Evolutionary conservation across 2,113 vertebrate species (phyloP), one percentile per base, ranked within the genome.

Genomic region (Ophiodon elongatus): DNA sequence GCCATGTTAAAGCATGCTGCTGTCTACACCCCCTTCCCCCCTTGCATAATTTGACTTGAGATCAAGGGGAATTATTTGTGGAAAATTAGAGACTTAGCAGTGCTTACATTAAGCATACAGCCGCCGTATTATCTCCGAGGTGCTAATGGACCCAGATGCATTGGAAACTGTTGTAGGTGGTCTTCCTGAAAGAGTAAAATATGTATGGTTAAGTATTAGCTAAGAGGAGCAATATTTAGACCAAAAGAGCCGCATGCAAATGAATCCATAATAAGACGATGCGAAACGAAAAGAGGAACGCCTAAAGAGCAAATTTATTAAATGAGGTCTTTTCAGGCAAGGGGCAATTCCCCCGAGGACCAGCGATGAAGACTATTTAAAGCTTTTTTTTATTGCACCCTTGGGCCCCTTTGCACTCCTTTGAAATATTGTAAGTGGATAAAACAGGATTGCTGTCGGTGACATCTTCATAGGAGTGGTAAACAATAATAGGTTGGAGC

Each of bases 291-390:
- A 87, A 94, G 86, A 92, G 76, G 82, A 87, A 88, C 68, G 92
- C 94, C 93, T 95, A 94, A 95, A 95, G 94, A 95, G 95, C 91
- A 96, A 94, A 94, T 94, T 95, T 93, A 95, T 96, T 94, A 96
- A 96, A 96, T 95, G 92, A 95, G 94, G 94, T 95, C 88, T 92
- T 94, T 94, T 85, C 88, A 92, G 91, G 81, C 91, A 80, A 75
- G 83, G 89, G 93, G 85, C 63, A 7, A 86, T 89, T 91, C 87
- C 93, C 94, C 84, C 6, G 85, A 91, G 94, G 92, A 90, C 47
- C 72, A 65, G 89, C 73, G n/a, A 56, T 91, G 88, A 94, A 93
- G 90, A 94, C 89, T 94, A 94, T 95, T 96, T 94, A 95, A 96
- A 95, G 94, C 90, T 77, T 81, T 92, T 83, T 92, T 91, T 93